Evolutionary conservation across 2,797 vertebrate genomes (phyloP).

Genomic region (Artibeus lituratus): DNA sequence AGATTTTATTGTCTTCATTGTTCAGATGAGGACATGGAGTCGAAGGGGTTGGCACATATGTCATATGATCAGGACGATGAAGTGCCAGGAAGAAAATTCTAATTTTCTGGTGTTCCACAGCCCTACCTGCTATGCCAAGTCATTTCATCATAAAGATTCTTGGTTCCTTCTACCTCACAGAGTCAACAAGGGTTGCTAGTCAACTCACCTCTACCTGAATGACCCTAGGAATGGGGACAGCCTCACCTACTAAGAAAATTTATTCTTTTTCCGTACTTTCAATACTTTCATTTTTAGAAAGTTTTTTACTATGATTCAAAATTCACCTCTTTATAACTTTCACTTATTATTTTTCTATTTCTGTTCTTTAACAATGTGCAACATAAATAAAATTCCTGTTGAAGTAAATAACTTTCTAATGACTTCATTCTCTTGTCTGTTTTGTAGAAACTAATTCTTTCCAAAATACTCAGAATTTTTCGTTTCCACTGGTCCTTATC

Average conservation of each 20-base stretch:
- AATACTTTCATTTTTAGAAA: background rate
- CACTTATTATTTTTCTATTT: slow-evolving; percentile 5
- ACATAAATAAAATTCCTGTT: background rate
- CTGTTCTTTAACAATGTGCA: background rate
- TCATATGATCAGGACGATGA: background rate
- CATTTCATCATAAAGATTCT: background rate
- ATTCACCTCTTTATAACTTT: background rate
- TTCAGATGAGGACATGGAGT: background rate
- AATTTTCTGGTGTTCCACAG: background rate
- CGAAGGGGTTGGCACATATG: background rate
- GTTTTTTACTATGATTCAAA: background rate
- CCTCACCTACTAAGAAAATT: background rate
- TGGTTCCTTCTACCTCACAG: background rate
- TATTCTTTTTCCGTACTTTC: background rate
- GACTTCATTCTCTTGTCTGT: background rate
- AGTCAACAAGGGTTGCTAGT: background rate
- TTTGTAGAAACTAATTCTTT: slow-evolving; percentile 9
- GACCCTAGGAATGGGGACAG: background rate
- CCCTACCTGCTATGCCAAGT: background rate
- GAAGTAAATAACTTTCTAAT: background rate
- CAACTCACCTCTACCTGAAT: background rate
- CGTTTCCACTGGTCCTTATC: background rate
- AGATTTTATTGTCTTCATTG: background rate
- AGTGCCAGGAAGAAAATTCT: background rate
- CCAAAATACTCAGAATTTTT: background rate